Percentiles rank a stretch among this genome's conserved stretches.
Conservation (phyloP, 2,888 invertebrate genomes). For the Oxyscelio sp. region DNA sequence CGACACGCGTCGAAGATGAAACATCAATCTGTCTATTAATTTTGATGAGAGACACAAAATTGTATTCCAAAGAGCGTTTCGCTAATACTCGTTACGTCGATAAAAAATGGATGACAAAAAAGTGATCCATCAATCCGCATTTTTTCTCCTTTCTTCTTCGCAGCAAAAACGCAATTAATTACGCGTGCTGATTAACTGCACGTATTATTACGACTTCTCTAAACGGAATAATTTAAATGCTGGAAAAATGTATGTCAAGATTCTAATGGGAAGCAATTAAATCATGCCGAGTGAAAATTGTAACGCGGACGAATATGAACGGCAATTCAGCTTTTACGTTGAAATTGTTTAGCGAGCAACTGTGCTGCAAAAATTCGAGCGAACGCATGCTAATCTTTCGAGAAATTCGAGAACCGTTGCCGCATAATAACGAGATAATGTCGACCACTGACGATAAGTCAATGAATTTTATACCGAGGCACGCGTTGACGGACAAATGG, state of each 20-base stretch:
- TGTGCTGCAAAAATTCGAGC: conserved; percentile 5
- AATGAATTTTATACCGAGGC: conserved; percentile 9
- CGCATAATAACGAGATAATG: conserved; percentile 31
- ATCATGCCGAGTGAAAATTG: conserved; percentile 31
- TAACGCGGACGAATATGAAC: conserved; percentile 27
- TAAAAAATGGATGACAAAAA: no score
- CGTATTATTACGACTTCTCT: conserved; percentile 7
- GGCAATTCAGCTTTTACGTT: conserved; percentile 1
- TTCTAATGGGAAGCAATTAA: conserved; percentile 35
- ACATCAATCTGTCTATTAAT: conserved; percentile 42
- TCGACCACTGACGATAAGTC: conserved; percentile 8
- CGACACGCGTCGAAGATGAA: no score
- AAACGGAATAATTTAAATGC: conserved; percentile 20
- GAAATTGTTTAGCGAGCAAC: conserved; percentile 1
- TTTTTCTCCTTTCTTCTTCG: not conserved
- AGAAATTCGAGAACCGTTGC: conserved; percentile 32
- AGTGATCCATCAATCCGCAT: not conserved
- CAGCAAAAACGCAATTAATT: conserved; percentile 6
- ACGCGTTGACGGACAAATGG: no score
- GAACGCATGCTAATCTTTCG: conserved; percentile 27
- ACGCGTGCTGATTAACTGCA: conserved; percentile 13
- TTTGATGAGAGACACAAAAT: conserved; percentile 25
- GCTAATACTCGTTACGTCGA: not conserved
- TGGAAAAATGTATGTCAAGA: conserved; percentile 42
- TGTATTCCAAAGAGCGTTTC: conserved; percentile 2